Evolutionary conservation across 2,888 invertebrate genomes (phyloP).

Genomic region (Eupithecia inturbata): DNA sequence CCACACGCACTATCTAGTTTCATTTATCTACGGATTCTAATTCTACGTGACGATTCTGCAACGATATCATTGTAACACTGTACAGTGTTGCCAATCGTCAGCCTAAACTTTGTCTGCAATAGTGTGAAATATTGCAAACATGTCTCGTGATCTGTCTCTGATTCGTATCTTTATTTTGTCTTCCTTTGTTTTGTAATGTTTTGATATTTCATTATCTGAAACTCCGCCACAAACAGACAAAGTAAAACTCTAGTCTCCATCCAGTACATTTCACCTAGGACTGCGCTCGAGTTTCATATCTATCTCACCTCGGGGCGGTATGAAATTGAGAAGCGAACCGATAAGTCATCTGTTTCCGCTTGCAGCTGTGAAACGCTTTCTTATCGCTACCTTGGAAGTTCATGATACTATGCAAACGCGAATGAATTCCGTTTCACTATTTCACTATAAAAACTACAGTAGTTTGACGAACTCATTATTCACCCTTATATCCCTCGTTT

Average conservation of each 20-base stretch:
- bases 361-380: conserved; percentile 57
- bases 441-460: no score
- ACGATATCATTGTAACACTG: no score
- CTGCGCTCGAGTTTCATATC: conserved; percentile 32
- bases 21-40: no score
- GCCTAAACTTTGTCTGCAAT: no score
- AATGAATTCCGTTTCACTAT: neutral
- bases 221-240: neutral
- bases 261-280: conserved; percentile 26
- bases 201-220: neutral
- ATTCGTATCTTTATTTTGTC: no score
- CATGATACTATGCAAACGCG: conserved; percentile 30
- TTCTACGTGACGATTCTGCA: no score
- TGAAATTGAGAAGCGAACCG: conserved; percentile 61
- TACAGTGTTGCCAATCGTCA: no score
- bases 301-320: conserved; percentile 46
- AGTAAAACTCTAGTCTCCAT: conserved; percentile 4
- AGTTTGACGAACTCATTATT: no score
- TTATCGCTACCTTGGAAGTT: conserved; percentile 55
- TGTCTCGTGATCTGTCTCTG: no score
- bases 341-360: conserved; percentile 71
- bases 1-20: no score
- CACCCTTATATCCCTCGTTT: no score
- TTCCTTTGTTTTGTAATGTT: neutral
- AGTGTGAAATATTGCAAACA: no score